phyloP scores from a whole-genome alignment of 2,888 invertebrate genomes.

The Lithophane socia region DNA sequence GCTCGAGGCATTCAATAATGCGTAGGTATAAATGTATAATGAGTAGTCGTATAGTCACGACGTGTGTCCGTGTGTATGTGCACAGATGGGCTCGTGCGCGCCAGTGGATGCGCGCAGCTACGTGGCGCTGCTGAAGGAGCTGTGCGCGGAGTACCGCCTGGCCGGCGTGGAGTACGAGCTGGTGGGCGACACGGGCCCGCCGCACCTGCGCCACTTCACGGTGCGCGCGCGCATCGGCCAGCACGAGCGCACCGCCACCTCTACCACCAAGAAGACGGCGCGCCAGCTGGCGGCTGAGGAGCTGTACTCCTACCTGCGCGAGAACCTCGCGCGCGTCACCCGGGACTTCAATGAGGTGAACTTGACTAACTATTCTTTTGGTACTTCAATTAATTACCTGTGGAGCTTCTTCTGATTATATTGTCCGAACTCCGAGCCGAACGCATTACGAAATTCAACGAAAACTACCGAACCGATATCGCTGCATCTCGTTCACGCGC shows the following conservation, averaged over 20 bases:
- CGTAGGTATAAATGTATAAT: no score
- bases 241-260: slow-evolving; percentile 89
- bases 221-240: slow-evolving; percentile 89
- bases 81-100: slow-evolving; percentile 18
- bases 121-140: slow-evolving; percentile 84
- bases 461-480: no score
- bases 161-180: slow-evolving; percentile 88
- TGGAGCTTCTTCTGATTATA: no score
- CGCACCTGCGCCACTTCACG: slow-evolving; percentile 92
- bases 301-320: slow-evolving; percentile 81
- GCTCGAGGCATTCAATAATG: background rate
- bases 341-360: slow-evolving; percentile 82
- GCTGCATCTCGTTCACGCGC: no score
- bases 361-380: background rate
- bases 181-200: slow-evolving; percentile 92
- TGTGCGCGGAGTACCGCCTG: slow-evolving; percentile 88
- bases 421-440: no score
- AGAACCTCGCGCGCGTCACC: slow-evolving; percentile 79
- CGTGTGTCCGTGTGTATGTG: background rate
- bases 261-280: slow-evolving; percentile 92
- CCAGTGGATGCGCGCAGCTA: slow-evolving; percentile 73
- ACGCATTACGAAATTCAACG: no score
- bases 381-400: background rate
- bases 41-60: no score
- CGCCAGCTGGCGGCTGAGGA: slow-evolving; percentile 91